Base-by-base conservation (phyloP, 2,797 vertebrate genomes). In the Dryobates pubescens region DNA sequence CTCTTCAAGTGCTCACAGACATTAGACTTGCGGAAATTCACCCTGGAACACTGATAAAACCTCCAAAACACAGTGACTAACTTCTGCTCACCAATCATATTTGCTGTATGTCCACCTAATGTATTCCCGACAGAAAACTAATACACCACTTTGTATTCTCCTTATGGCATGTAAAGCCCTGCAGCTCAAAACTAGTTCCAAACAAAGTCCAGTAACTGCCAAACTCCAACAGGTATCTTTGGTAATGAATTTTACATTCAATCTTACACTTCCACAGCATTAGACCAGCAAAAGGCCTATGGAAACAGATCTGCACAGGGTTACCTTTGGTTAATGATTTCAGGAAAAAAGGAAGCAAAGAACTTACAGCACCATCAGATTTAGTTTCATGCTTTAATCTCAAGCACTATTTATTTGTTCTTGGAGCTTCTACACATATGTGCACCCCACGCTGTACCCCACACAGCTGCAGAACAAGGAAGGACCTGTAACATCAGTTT, bases 401-500 rank as follows among this genome's bases (percentile, higher is more conserved):
- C 51, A 38, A 51, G 10, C 5, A 18, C 27, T 64, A 47, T 61
- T 59, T 90, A 49, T 61, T 86, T 86, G 63, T 26, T 78, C 26
- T 54, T 38, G 23, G 51, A 78, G 32, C 32, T 65, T 78, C 51
- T 74, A 29, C 22, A 54, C 14, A 11, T 54, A 22, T 3, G 12
- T 19, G 38, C 23, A 61, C 22, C 38, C 45, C 23, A 45, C 2
- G 17, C 17, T 17, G 18, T 24, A 62, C 26, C 26, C 68, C 54
- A 54, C 0, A 0, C 45, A 68, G 72, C 45, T 82, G 58, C 87
- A 65, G 45, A 68, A 7, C 0, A 1, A 82, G 26, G 53, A 1
- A 82, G 26, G 53, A 73, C 41, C 63, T 13, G 13, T 3, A n/a
- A 10, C 13, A n/a, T 9, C 32, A 6, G 38, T 58, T 47, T 75